These are phyloP conservation scores for Corythoichthys haematopterus DNA, from an alignment of 2,113 vertebrate genomes.

Conservation along the genomic window DNA sequence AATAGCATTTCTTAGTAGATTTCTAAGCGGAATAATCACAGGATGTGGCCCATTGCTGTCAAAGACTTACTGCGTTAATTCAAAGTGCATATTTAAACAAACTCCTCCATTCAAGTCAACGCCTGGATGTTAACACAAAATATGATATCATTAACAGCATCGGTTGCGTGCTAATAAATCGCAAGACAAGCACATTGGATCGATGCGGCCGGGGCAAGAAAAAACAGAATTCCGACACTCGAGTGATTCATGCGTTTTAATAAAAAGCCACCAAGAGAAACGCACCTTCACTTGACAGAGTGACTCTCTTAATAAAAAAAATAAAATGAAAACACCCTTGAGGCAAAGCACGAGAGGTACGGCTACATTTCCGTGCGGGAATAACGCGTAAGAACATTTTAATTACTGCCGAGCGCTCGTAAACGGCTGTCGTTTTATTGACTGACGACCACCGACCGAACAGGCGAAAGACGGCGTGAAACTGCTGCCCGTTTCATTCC, in stretches of 20 bases:
- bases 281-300: slow-evolving; percentile 43
- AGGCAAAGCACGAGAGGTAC: not conserved
- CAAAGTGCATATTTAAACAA: too few relatives aligned
- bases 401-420: not conserved
- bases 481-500: not conserved
- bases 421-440: not conserved
- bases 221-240: too few relatives aligned
- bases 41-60: not conserved
- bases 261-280: slow-evolving; percentile 40
- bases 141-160: not conserved
- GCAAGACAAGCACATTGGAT: too few relatives aligned
- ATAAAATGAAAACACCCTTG: not conserved
- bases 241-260: slow-evolving; percentile 45
- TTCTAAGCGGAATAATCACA: not conserved
- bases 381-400: not conserved
- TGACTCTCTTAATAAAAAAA: not conserved
- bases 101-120: too few relatives aligned
- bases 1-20: not conserved
- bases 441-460: not conserved
- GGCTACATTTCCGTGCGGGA: not conserved
- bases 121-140: not conserved
- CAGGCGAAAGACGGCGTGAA: not conserved
- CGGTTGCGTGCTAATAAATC: too few relatives aligned
- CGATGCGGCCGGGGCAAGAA: too few relatives aligned
- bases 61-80: not conserved